Evolutionary conservation across 2,113 vertebrate species (phyloP).

Genomic region (Corythoichthys haematopterus): DNA sequence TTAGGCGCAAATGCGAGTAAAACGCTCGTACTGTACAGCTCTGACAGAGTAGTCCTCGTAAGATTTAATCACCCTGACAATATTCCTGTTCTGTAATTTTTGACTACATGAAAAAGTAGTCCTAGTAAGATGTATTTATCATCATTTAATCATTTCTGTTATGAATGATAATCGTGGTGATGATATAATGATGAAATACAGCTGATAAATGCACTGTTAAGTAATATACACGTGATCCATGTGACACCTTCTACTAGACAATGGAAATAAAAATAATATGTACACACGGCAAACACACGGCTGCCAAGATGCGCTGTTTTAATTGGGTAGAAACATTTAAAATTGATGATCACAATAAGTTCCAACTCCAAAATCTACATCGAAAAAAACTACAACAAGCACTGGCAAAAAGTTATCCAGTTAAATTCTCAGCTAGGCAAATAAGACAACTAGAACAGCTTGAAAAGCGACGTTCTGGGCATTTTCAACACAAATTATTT

Average conservation of each 20-base stretch:
- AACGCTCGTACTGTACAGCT: too few species aligned
- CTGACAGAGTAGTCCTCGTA: too few species aligned
- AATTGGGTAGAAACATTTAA: too few species aligned
- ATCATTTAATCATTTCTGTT: background rate
- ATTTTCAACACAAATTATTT: too few species aligned
- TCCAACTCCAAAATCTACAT: too few species aligned
- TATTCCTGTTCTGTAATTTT: background rate
- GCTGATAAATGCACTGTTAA: conserved; percentile 1
- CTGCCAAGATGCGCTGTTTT: background rate
- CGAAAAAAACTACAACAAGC: too few species aligned
- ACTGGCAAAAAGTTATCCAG: too few species aligned
- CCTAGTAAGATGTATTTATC: background rate
- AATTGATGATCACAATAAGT: too few species aligned
- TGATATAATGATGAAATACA: background rate
- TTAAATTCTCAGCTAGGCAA: too few species aligned
- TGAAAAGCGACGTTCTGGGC: too few species aligned
- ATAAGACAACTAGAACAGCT: too few species aligned
- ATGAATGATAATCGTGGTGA: background rate
- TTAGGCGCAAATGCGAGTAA: too few species aligned
- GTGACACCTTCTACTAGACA: background rate
- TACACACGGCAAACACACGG: background rate
- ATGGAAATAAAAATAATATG: background rate
- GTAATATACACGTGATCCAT: background rate
- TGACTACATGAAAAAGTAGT: background rate
- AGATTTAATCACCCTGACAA: background rate